A percentile compares a stretch with the other conserved stretches of the same genome.
phyloP scores from a whole-genome alignment of 92 coral and sea anemone species.

The Hydrozoanthus gracilis region DNA sequence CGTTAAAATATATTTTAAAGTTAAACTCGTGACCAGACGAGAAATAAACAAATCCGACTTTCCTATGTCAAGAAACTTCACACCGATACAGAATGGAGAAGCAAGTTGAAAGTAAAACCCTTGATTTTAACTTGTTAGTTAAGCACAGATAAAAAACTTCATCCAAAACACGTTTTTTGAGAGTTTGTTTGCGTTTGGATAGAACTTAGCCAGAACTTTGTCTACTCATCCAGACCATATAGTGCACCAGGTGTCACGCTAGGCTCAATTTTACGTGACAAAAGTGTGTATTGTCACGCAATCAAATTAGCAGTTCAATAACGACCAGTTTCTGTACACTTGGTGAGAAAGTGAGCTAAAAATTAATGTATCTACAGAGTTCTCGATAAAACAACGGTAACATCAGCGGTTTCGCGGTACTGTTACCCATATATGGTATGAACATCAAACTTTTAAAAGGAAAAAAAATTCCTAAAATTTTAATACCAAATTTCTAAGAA shows the following conservation, averaged over 20 bases:
- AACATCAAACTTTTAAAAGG: slow-evolving; percentile 7
- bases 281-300: neutral
- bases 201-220: neutral
- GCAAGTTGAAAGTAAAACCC: neutral
- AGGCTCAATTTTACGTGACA: neutral
- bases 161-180: neutral
- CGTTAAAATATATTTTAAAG: neutral
- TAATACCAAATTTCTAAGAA: neutral
- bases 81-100: neutral
- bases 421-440: neutral
- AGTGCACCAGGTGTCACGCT: neutral
- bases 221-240: too few species aligned
- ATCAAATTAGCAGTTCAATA: neutral
- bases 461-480: neutral
- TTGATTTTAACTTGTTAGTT: neutral
- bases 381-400: slow-evolving; percentile 25
- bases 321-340: slow-evolving; percentile 37
- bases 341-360: neutral
- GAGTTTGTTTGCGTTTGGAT: neutral
- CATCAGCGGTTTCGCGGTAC: neutral
- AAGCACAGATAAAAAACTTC: neutral
- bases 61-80: neutral
- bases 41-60: neutral
- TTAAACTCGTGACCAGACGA: slow-evolving; percentile 19
- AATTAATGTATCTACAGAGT: slow-evolving; percentile 41